Evolutionary conservation across 2,888 invertebrate genomes (phyloP), one percentile per base, ranked within the genome.

Genomic region (Strigamia maritima): DNA sequence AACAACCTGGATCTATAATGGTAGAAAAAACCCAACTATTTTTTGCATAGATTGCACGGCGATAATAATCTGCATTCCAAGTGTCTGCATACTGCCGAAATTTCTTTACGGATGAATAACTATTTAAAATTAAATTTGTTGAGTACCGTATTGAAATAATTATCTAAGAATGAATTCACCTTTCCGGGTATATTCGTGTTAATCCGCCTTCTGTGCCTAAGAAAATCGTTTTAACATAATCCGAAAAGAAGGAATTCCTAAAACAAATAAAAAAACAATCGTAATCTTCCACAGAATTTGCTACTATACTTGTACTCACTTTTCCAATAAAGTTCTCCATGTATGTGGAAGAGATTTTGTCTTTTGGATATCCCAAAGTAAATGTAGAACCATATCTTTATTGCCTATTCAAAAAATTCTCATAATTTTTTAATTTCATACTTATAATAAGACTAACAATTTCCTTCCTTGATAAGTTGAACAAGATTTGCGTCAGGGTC

Each of bases 181-280:
- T 84, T 74, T 83, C 83, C 12, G 85, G 81, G 74, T 85, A 80
- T 0, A 83, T 19, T 78, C 76, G 31, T 10, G 75, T 76, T 16
- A 79, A 60, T 12, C 80, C 79, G 28, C 79, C 82, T 44, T 82
- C 79, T 77, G 85, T 81, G 81, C 83, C 84, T 83, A 82, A n/a
- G 65, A 75, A 80, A 70, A 76, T 38, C 0, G 79, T n/a, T 8
- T 19, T n/a, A 31, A 31, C 35, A 19, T 65, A 10, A 70, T 79
- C 60, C 26, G 65, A 70, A 40, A 65, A 70, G n/a, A 16, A 44
- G n/a, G 24, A 14, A 75, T 40, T 26, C 76, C 80, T 80, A 35
- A 49, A 80, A 81, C 80, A 22, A 49, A 49, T 76, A 80, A n/a
- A n/a, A n/a, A n/a, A n/a, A n/a, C n/a, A n/a, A n/a, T n/a, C n/a